Evolutionary conservation across 2,113 vertebrate species (phyloP).

Genomic region (Cranoglanis bouderius): DNA sequence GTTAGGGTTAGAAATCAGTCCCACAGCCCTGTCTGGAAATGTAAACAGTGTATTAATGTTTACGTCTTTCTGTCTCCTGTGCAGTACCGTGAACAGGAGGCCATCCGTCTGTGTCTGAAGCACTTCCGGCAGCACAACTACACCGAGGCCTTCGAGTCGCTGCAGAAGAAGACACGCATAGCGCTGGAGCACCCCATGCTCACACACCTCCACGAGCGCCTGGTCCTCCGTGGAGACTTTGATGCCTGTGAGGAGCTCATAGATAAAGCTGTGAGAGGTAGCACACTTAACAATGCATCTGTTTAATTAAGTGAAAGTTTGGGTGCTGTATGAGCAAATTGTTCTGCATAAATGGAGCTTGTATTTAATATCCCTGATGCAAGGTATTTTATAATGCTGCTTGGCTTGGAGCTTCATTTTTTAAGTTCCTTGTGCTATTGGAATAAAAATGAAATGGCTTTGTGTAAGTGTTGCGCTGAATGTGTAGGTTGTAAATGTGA

Average conservation of each 20-base stretch:
- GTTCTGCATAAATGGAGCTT: background rate
- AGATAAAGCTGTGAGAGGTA: conserved; percentile 97
- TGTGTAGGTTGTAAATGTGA: background rate
- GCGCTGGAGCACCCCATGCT: conserved; percentile 96
- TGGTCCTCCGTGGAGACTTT: conserved; percentile 95
- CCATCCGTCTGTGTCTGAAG: conserved; percentile 98
- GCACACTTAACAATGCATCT: background rate
- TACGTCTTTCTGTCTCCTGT: conserved; percentile 66
- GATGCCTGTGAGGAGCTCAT: conserved; percentile 96
- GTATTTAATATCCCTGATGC: background rate
- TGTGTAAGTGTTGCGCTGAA: background rate
- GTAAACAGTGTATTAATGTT: background rate
- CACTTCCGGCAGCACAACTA: conserved; percentile 99
- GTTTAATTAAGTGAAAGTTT: background rate
- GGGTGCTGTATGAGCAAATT: background rate
- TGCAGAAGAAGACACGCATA: conserved; percentile 98
- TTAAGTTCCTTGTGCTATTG: background rate
- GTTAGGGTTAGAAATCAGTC: background rate
- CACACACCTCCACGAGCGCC: conserved; percentile 92
- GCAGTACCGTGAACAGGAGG: conserved; percentile 99
- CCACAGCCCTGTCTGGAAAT: background rate
- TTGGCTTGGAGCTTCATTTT: background rate
- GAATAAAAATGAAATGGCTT: background rate
- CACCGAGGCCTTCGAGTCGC: conserved; percentile 97
- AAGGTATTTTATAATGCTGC: background rate